These are phyloP conservation scores for Apostichopus leukothele DNA, from an alignment of 53 echinoderm and acorn worm genomes.

Conservation along the genomic window DNA sequence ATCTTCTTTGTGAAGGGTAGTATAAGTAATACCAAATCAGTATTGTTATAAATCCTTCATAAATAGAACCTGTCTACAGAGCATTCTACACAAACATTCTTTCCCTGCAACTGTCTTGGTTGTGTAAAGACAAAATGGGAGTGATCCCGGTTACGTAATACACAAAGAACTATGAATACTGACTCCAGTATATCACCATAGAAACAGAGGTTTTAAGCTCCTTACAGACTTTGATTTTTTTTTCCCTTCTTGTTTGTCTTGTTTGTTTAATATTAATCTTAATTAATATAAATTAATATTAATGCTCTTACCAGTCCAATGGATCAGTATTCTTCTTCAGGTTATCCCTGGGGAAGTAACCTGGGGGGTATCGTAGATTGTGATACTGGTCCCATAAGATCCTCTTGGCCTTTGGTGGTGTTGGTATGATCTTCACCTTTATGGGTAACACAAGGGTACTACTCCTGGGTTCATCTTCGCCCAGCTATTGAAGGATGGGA, in stretches of 20 bases:
- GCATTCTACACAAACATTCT: too few species aligned
- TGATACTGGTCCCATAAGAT: conserved; percentile 99
- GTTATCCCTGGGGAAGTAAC: conserved; percentile 97
- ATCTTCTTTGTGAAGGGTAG: too few species aligned
- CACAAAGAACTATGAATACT: too few species aligned
- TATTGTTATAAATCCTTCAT: too few species aligned
- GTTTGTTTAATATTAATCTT: too few species aligned
- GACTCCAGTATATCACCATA: too few species aligned
- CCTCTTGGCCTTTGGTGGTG: conserved; percentile 82
- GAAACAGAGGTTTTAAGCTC: conserved; percentile 55
- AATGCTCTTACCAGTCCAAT: conserved; percentile 79
- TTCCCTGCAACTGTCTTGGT: conserved; percentile 61
- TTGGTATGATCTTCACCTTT: conserved; percentile 90
- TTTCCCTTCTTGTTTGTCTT: background rate
- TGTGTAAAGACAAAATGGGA: conserved; percentile 44
- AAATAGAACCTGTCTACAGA: too few species aligned
- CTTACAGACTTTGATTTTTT: conserved; percentile 62
- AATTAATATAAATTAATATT: background rate
- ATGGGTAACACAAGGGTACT: conserved; percentile 85
- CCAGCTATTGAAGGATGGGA: conserved; percentile 56
- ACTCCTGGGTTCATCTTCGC: conserved; percentile 69
- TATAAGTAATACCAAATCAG: too few species aligned
- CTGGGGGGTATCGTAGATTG: conserved; percentile 95
- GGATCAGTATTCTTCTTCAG: conserved; percentile 98
- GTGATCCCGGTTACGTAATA: too few species aligned